phyloP scores from a whole-genome alignment of 2,113 vertebrate species.

The Chinchilla lanigera region DNA sequence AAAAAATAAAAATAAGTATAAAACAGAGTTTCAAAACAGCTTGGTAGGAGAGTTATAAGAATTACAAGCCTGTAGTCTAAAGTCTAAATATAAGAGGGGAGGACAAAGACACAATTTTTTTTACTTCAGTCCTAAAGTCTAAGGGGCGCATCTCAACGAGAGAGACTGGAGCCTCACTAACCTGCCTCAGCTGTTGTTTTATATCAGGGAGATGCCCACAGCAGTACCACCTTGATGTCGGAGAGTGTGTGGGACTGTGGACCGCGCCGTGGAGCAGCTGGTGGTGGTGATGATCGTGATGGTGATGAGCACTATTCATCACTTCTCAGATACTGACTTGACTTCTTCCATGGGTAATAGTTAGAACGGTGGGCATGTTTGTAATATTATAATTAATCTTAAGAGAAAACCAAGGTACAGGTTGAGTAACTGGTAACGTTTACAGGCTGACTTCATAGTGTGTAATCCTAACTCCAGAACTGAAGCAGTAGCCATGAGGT shows the following conservation, averaged over 20 bases:
- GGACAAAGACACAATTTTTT: background rate
- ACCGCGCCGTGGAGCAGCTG: background rate
- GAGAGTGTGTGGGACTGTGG: too few species aligned
- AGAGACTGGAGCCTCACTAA: background rate
- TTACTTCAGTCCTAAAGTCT: background rate
- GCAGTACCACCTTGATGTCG: background rate
- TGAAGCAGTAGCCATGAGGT: background rate
- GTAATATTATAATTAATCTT: background rate
- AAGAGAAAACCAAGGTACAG: background rate
- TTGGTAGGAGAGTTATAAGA: background rate
- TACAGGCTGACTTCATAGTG: too few species aligned
- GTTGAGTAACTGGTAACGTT: background rate
- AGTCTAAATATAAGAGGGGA: background rate
- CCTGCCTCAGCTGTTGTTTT: background rate
- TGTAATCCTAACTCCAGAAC: background rate
- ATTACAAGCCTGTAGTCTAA: background rate
- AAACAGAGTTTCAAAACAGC: too few species aligned
- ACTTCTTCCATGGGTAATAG: background rate
- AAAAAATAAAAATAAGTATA: too few species aligned
- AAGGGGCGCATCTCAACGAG: background rate
- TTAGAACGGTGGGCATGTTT: background rate
- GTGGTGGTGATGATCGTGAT: background rate
- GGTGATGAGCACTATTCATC: background rate
- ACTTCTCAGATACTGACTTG: background rate
- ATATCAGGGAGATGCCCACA: rapidly evolving